These are phyloP conservation scores for Linepithema humile DNA, from an alignment of 1,140 invertebrate genomes.

Conservation along the genomic window DNA sequence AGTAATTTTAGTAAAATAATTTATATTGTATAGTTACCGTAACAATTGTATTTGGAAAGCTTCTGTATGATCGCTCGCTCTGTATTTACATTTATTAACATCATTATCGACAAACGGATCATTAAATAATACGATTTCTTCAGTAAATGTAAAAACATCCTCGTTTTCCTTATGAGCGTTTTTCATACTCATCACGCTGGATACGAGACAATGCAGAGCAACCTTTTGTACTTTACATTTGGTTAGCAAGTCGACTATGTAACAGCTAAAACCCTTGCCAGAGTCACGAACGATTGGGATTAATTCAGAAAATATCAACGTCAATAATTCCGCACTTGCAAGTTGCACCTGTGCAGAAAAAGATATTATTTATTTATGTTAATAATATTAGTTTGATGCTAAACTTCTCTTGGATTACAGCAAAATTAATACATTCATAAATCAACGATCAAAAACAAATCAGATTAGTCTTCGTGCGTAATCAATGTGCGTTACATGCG, in stretches of 20 bases:
- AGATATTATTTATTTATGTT: not conserved
- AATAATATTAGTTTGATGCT: not conserved
- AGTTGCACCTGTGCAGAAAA: slow-evolving; percentile 88
- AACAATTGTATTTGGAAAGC: slow-evolving; percentile 92
- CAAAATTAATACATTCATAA: not conserved
- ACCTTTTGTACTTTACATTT: slow-evolving; percentile 96
- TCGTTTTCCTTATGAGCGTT: slow-evolving; percentile 82
- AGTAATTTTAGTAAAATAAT: not conserved
- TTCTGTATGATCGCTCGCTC: slow-evolving; percentile 89
- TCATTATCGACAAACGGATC: slow-evolving; percentile 86
- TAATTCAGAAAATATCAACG: slow-evolving; percentile 91
- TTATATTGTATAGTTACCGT: slow-evolving; percentile 80
- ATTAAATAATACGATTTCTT: slow-evolving; percentile 94
- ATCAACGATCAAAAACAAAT: no score
- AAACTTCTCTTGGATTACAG: not conserved
- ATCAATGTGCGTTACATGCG: no score
- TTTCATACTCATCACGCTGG: slow-evolving; percentile 89
- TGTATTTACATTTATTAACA: slow-evolving; percentile 85
- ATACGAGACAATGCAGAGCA: slow-evolving; percentile 93
- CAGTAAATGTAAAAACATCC: slow-evolving; percentile 89
- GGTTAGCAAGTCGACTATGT: slow-evolving; percentile 92
- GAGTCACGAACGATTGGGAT: slow-evolving; percentile 93
- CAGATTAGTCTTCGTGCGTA: no score
- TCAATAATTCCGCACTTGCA: slow-evolving; percentile 91
- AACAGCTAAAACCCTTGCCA: slow-evolving; percentile 92